Conservation (phyloP, 2,113 vertebrate genomes). For the Sigmodon hispidus region DNA sequence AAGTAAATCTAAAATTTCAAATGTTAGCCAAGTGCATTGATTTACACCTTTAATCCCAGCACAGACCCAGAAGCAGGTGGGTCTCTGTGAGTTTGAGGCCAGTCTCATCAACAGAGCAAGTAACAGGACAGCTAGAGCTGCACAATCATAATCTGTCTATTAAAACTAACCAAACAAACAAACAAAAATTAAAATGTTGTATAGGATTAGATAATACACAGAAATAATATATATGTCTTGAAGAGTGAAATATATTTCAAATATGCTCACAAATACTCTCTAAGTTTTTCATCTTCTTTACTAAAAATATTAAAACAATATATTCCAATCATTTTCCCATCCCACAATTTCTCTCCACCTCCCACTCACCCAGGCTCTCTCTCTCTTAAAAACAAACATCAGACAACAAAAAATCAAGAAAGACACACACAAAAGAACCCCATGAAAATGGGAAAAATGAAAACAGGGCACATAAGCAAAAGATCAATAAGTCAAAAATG, state of each 20-base stretch:
- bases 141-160: neutral
- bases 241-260: neutral
- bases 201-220: neutral
- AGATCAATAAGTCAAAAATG: neutral
- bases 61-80: neutral
- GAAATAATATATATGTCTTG: neutral
- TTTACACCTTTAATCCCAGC: neutral
- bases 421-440: rapidly evolving
- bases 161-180: neutral
- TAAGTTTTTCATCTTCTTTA: neutral
- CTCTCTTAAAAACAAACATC: neutral
- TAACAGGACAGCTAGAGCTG: neutral
- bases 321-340: neutral
- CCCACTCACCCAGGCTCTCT: neutral
- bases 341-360: neutral
- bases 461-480: neutral
- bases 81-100: neutral
- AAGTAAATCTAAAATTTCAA: neutral
- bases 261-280: neutral
- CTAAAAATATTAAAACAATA: neutral
- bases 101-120: neutral
- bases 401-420: neutral
- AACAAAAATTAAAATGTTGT: neutral
- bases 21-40: neutral
- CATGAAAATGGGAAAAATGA: neutral